Evolutionary conservation across 2,888 invertebrate genomes (phyloP).

Genomic region (Chrysina gloriosa): DNA sequence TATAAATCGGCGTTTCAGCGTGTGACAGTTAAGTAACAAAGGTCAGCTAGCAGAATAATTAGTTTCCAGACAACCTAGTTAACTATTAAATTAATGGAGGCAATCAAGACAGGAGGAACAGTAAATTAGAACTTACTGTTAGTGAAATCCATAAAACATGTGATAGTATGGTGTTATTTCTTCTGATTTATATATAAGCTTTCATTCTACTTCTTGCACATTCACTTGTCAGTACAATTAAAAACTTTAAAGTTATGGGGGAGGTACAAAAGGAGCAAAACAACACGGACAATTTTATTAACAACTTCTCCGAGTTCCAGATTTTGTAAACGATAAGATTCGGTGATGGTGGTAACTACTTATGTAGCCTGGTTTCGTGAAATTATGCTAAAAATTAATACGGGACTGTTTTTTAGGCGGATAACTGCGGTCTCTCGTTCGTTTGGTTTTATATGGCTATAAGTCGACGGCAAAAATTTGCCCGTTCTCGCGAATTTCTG

Average conservation of each 20-base stretch:
- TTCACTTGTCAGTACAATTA: too few species aligned
- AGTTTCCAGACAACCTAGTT: too few species aligned
- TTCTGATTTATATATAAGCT: too few species aligned
- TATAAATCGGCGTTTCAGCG: too few species aligned
- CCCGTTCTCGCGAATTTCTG: constrained; percentile 27
- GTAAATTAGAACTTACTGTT: too few species aligned
- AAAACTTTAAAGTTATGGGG: background rate
- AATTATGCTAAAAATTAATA: constrained; percentile 32
- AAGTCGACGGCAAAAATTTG: constrained; percentile 9
- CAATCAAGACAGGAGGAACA: too few species aligned
- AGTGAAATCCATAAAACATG: too few species aligned
- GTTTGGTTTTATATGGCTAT: constrained; percentile 15
- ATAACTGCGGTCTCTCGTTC: background rate
- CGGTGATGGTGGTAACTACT: background rate
- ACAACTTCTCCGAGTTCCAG: background rate
- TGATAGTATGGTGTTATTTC: too few species aligned
- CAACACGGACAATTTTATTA: background rate
- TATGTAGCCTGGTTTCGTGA: constrained; percentile 2
- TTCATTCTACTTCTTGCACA: too few species aligned
- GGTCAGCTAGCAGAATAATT: too few species aligned
- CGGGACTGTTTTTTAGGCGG: constrained; percentile 10
- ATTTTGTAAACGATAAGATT: constrained; percentile 1
- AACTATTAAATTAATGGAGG: too few species aligned
- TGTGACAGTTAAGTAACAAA: too few species aligned
- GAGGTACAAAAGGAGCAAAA: background rate